Evolutionary conservation across 2,113 vertebrate genomes (phyloP), one percentile per base, ranked within the genome.

Genomic region (Callipepla californica): DNA sequence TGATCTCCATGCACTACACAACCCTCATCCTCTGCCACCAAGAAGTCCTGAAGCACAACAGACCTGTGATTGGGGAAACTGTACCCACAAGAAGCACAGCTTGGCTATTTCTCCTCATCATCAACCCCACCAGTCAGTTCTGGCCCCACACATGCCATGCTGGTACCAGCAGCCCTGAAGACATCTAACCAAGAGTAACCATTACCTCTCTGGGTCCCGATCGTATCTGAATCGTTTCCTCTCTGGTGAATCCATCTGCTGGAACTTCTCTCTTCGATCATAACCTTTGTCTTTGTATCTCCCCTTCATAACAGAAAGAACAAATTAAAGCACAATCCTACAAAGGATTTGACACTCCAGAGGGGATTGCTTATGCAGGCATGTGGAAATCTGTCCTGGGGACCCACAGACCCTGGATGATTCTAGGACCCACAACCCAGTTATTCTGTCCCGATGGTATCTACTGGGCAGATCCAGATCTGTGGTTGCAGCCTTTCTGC

Each of bases 221-320:
- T 97, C 94, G 3, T 97, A 96, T 96, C 97, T 95, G 79, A 97
- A 92, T 57, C 98, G 96, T 68, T 98, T 98, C 79, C 97, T 95
- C 95, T 98, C 98, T 72, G 98, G 98, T 77, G 98, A 98, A 85
- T 98, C 97, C 87, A 97, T 91, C 94, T 97, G 96, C 36, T 97
- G 97, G 81, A 97, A 97, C 70, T 97, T 98, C 81, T 98, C 98
- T 82, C 96, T 98, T 78, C 95, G 89, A 58, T 98, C 98, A 77
- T 85, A 97, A 96, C 97, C 98, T 94, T 94, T 98, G 93, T 98
- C 98, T 97, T 98, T 98, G 66, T 97, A 97, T 51, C 80, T 98
- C 95, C 98, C 98, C 98, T 98, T 95, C 51, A 13, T 7, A 95
- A 89, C 26, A 92, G 66, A 96, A 81, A 94, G 58, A 66, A 95